Base-by-base conservation (phyloP, 2,113 vertebrate genomes). In the Clarias macrocephalus region DNA sequence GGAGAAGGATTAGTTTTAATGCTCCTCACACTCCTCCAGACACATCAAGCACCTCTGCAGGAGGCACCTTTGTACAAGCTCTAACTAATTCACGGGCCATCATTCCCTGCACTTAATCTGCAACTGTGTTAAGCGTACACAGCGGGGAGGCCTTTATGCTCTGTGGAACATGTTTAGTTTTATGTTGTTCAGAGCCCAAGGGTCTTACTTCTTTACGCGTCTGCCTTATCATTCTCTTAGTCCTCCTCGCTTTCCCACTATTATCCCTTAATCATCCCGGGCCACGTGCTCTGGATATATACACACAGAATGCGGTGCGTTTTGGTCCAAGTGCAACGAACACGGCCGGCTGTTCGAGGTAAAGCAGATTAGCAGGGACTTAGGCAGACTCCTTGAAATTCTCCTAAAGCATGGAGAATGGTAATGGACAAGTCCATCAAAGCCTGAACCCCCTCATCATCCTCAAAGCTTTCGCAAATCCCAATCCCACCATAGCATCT, bases 401-500 rank as follows among this genome's bases (percentile, higher is more conserved):
- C 18, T 84, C 15, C 52, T 37, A 84, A 72, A 28, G 56, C 13
- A 30, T 54, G 42, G 60, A 25, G 37, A 83, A 85, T 9, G 37
- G 65, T n/a, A 57, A 30, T 2, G 30, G 72, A 25, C 18, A 33
- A 54, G 66, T 75, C 63, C 63, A 62, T 88, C 65, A 86, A 90
- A 87, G 63, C 66, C 75, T 86, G 59, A 86, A 86, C 85, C 81
- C 81, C 83, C 37, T 88, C 73, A 85, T 88, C 72, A 66, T 83
- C 89, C 85, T 82, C 11, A 52, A 80, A 87, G 77, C 72, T 65
- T 70, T 48, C 15, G 80, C 80, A 88, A 91, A 85, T 83, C 56
- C 82, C 85, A 84, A 85, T 88, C 84, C 89, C 80, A 72, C 86
- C 80, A 68, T 82, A 91, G 80, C 88, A 91, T 84, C 86, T 87